These are phyloP conservation scores for Achatina immaculata DNA, from an alignment of 1,140 invertebrate genomes.

Conservation along the genomic window DNA sequence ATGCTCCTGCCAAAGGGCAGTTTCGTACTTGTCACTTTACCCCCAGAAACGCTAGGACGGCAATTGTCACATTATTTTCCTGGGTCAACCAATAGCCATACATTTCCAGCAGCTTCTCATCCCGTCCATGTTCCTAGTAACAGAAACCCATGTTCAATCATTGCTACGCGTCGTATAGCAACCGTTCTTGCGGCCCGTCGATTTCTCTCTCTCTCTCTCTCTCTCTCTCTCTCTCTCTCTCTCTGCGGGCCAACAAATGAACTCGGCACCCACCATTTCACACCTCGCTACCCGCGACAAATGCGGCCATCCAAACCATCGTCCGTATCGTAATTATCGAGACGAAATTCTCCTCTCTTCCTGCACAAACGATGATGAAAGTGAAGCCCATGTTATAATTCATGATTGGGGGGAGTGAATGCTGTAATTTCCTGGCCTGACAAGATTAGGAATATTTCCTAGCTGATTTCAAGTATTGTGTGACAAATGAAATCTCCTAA, in stretches of 20 bases:
- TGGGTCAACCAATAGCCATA: background rate
- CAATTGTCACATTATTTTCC: background rate
- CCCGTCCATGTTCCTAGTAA: background rate
- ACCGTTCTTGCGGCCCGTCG: background rate
- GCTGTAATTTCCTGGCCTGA: background rate
- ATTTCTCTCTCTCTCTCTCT: no score
- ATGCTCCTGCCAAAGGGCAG: no score
- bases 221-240: no score
- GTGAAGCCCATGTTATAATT: background rate
- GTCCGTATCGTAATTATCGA: background rate
- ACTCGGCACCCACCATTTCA: background rate
- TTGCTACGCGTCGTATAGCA: background rate
- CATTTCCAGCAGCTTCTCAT: background rate
- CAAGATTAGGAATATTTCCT: background rate
- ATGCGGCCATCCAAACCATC: background rate
- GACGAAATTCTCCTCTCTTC: background rate
- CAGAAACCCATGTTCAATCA: background rate
- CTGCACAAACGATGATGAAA: background rate
- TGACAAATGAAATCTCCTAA: slow-evolving; percentile 3
- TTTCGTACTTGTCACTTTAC: background rate
- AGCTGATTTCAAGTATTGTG: background rate
- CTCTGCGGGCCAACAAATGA: background rate
- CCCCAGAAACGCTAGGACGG: background rate
- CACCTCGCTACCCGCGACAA: background rate
- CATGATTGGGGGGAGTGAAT: background rate